A percentile compares a stretch with the other conserved stretches of the same genome.
These are phyloP conservation scores for Plectrocnemia conspersa DNA, from an alignment of 1,140 invertebrate species.

Conservation along the genomic window DNA sequence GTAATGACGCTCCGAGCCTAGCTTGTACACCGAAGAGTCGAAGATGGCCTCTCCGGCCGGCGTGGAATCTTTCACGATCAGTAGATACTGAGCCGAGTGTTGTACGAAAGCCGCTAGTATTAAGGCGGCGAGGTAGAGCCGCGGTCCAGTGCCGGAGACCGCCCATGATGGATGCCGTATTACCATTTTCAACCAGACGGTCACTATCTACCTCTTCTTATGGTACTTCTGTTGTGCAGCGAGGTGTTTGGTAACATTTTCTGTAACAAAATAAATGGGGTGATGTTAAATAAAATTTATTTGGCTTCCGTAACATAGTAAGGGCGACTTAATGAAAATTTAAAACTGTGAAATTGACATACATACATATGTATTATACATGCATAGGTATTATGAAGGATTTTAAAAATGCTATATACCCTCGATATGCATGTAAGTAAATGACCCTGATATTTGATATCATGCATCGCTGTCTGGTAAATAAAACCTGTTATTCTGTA, in stretches of 20 bases:
- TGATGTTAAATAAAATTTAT: conserved; percentile 7
- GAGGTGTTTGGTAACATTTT: conserved; percentile 25
- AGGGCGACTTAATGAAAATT: background rate
- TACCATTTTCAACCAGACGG: conserved; percentile 19
- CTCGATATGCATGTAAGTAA: too few species aligned
- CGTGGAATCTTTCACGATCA: conserved; percentile 65
- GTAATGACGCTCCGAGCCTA: conserved; percentile 68
- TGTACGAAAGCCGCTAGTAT: background rate
- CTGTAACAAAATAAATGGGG: conserved; percentile 27
- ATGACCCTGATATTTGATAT: too few species aligned
- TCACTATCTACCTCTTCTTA: conserved; percentile 31
- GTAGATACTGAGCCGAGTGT: conserved; percentile 53
- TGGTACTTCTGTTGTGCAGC: conserved; percentile 11
- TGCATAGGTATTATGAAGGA: background rate
- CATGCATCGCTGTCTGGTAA: too few species aligned
- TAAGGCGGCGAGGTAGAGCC: conserved; percentile 4
- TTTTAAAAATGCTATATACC: background rate
- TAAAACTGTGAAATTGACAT: background rate
- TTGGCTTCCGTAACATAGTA: background rate
- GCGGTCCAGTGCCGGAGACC: background rate
- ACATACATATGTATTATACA: background rate
- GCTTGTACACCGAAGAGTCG: conserved; percentile 72
- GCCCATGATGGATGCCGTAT: conserved; percentile 13
- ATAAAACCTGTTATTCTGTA: too few species aligned
- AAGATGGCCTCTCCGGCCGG: conserved; percentile 67